Evolutionary conservation across 2,888 invertebrate genomes (phyloP).

Genomic region (Nyleta sp.): DNA sequence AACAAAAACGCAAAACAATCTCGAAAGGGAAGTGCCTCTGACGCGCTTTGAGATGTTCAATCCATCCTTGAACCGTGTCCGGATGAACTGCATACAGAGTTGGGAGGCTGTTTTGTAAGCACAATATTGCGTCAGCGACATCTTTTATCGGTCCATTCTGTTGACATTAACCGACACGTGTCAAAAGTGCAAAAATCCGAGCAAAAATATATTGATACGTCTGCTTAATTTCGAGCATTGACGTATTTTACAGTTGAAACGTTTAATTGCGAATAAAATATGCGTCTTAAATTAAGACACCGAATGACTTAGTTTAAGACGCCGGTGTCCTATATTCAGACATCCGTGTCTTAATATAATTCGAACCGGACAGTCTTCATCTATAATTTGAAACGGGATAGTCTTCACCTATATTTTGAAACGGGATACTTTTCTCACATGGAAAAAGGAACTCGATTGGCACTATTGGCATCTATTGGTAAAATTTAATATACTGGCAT

Average conservation of each 20-base stretch:
- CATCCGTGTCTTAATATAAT: too few species aligned
- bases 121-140: constrained; percentile 54
- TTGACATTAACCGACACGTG: constrained; percentile 44
- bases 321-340: too few species aligned
- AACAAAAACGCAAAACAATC: constrained; percentile 54
- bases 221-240: constrained; percentile 10
- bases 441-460: too few species aligned
- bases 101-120: constrained; percentile 55
- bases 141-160: constrained; percentile 53
- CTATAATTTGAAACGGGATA: too few species aligned
- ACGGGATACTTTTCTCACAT: too few species aligned
- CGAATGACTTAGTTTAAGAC: too few species aligned
- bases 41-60: constrained; percentile 41
- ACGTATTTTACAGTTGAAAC: too few species aligned
- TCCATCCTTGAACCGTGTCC: constrained; percentile 60
- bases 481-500: neutral
- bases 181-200: constrained; percentile 48
- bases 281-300: too few species aligned
- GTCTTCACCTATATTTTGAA: too few species aligned
- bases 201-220: constrained; percentile 21
- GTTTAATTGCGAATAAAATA: too few species aligned
- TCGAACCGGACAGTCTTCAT: too few species aligned
- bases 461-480: too few species aligned
- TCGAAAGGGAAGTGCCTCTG: constrained; percentile 48
- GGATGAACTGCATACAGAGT: constrained; percentile 41